These are phyloP conservation scores for Girardinus metallicus DNA, from an alignment of 2,797 vertebrate species.

Conservation along the genomic window DNA sequence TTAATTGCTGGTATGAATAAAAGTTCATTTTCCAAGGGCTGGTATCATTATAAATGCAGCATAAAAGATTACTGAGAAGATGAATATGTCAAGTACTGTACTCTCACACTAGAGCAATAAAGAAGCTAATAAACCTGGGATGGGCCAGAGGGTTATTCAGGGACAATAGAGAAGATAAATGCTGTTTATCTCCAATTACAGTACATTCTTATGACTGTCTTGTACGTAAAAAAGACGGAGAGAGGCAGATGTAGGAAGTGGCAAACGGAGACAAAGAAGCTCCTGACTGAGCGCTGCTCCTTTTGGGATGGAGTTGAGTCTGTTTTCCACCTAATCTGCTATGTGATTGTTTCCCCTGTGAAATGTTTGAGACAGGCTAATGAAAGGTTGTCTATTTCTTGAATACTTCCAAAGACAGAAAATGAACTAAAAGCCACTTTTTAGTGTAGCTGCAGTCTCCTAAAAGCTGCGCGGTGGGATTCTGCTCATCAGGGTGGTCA, in stretches of 20 bases:
- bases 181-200: slow-evolving; percentile 74
- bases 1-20: slow-evolving; percentile 86
- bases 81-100: slow-evolving; percentile 76
- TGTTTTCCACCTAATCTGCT: slow-evolving; percentile 35
- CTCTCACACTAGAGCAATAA: slow-evolving; percentile 70
- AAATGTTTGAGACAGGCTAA: slow-evolving; percentile 40
- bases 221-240: slow-evolving; percentile 37
- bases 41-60: slow-evolving; percentile 73
- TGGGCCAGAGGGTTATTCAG: slow-evolving; percentile 66
- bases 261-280: slow-evolving; percentile 50
- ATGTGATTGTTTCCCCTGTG: slow-evolving; percentile 30
- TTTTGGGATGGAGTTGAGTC: slow-evolving; percentile 27
- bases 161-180: slow-evolving; percentile 75
- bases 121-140: slow-evolving; percentile 72
- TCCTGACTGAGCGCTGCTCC: slow-evolving; percentile 15
- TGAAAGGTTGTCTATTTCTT: slow-evolving; percentile 40
- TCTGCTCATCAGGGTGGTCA: slow-evolving; percentile 73
- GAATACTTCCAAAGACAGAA: slow-evolving; percentile 16
- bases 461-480: slow-evolving; percentile 59
- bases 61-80: slow-evolving; percentile 73
- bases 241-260: slow-evolving; percentile 28
- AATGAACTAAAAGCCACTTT: slow-evolving; percentile 43
- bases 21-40: slow-evolving; percentile 80
- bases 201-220: slow-evolving; percentile 55
- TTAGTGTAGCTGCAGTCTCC: slow-evolving; percentile 48